Evolutionary conservation across 2,888 invertebrate species (phyloP), one percentile per base, ranked within the genome.

Genomic region (Candidula unifasciata): DNA sequence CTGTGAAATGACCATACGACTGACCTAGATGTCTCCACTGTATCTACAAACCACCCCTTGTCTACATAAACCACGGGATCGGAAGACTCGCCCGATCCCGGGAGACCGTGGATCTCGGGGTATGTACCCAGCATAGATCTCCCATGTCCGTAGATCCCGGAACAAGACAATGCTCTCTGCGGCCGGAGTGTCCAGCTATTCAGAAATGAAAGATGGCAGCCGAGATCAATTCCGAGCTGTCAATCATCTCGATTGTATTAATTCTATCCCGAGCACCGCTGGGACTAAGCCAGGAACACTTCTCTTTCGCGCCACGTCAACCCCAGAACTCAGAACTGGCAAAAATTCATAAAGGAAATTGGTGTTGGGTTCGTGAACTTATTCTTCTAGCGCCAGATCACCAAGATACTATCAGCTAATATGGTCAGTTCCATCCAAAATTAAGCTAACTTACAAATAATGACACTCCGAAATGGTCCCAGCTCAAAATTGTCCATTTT

Each of bases 331-430:
- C 44, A 27, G 82, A 76, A 60, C 74, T 64, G 74, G 73, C 74
- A 82, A 82, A 60, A 82, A 60, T 82, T 82, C 82, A 82, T 82
- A 82, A 82, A 82, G 64, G 82, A 82, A 82, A 82, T 82, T 82
- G 82, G 64, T 82, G 66, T 37, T 44, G 35, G 52, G 76, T 76
- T 82, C 82, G 66, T 44, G 82, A 82, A 74, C 82, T 74, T 33
- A 60, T 52, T 30, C 44, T 44, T 13, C 57, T 18, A n/a, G 5
- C 27, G 24, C 71, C 33, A 71, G 37, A 35, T 16, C 64, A 27
- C 57, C 54, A 24, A 81, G 82, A 82, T 82, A 82, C 37, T 24
- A 82, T 74, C 82, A 76, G 82, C 74, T 82, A 82, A 82, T 82
- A 74, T 66, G 74, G 82, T 52, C 27, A 73, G 64, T 30, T 57